Conservation (phyloP, 2,888 invertebrate species). For the Oxytorus armatus region DNA sequence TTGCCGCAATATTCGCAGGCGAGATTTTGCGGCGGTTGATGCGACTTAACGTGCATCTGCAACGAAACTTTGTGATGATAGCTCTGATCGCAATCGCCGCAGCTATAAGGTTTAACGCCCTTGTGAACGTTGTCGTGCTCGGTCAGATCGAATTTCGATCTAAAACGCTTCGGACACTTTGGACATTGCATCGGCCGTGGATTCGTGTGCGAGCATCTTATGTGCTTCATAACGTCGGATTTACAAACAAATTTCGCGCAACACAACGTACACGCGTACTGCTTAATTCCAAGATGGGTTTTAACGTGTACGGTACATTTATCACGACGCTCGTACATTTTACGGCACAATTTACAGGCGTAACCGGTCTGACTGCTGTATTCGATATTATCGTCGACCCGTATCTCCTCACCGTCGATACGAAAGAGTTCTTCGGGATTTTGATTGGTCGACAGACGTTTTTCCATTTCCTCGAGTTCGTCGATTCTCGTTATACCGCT, state of each 20-base stretch:
- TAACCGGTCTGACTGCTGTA: slow-evolving; percentile 80
- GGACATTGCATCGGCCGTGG: slow-evolving; percentile 83
- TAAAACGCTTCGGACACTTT: slow-evolving; percentile 82
- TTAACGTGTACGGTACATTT: slow-evolving; percentile 83
- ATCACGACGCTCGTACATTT: slow-evolving; percentile 82
- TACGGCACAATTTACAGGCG: slow-evolving; percentile 81
- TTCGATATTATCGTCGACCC: slow-evolving; percentile 82
- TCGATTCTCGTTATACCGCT: slow-evolving; percentile 69
- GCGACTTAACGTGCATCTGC: slow-evolving; percentile 83
- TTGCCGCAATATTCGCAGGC: slow-evolving; percentile 83
- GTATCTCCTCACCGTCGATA: slow-evolving; percentile 82
- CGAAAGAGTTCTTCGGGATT: slow-evolving; percentile 82
- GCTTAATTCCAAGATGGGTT: slow-evolving; percentile 83
- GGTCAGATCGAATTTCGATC: slow-evolving; percentile 82
- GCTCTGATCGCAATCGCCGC: slow-evolving; percentile 81
- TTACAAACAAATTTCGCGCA: slow-evolving; percentile 83
- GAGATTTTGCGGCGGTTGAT: slow-evolving; percentile 82
- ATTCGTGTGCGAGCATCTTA: slow-evolving; percentile 83
- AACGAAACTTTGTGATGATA: slow-evolving; percentile 83
- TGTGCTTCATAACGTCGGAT: slow-evolving; percentile 83
- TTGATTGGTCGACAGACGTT: slow-evolving; percentile 74
- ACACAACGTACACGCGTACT: slow-evolving; percentile 81
- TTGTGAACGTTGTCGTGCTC: slow-evolving; percentile 83
- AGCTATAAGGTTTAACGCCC: slow-evolving; percentile 81
- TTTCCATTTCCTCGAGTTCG: slow-evolving; percentile 78